phyloP scores from a whole-genome alignment of 2,888 invertebrate species.

The Mactromeris polynyma region DNA sequence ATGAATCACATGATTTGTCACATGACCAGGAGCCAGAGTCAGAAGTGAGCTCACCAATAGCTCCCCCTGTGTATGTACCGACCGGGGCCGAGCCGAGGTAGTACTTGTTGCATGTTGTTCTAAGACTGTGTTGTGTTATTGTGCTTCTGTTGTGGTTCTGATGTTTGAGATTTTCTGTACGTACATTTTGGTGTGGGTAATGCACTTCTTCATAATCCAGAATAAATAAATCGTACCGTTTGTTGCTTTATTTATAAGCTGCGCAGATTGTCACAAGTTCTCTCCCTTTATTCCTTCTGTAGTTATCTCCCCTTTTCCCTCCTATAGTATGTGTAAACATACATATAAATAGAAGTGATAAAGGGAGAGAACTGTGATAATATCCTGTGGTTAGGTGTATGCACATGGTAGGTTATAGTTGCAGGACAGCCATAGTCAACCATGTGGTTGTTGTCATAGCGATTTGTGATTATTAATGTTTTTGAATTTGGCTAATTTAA shows the following conservation, averaged over 20 bases:
- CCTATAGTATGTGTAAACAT: too few relatives aligned
- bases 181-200: not conserved
- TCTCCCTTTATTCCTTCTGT: too few relatives aligned
- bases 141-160: not conserved
- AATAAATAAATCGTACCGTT: not conserved
- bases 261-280: too few relatives aligned
- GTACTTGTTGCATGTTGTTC: conserved; percentile 17
- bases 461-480: too few relatives aligned
- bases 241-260: not conserved
- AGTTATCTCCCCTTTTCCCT: too few relatives aligned
- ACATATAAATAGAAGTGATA: too few relatives aligned
- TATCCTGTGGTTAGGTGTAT: too few relatives aligned
- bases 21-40: conserved; percentile 62
- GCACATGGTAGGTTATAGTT: too few relatives aligned
- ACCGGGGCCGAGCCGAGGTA: conserved; percentile 65
- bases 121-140: conserved; percentile 7
- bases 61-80: conserved; percentile 63
- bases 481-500: too few relatives aligned
- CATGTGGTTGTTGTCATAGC: too few relatives aligned
- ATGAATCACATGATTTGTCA: conserved; percentile 62
- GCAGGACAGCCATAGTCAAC: too few relatives aligned
- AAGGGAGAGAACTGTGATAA: too few relatives aligned
- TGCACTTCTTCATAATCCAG: not conserved
- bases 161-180: not conserved
- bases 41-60: conserved; percentile 58